Evolutionary conservation across 2,113 vertebrate genomes (phyloP), one percentile per base, ranked within the genome.

Genomic region (Pavo muticus): DNA sequence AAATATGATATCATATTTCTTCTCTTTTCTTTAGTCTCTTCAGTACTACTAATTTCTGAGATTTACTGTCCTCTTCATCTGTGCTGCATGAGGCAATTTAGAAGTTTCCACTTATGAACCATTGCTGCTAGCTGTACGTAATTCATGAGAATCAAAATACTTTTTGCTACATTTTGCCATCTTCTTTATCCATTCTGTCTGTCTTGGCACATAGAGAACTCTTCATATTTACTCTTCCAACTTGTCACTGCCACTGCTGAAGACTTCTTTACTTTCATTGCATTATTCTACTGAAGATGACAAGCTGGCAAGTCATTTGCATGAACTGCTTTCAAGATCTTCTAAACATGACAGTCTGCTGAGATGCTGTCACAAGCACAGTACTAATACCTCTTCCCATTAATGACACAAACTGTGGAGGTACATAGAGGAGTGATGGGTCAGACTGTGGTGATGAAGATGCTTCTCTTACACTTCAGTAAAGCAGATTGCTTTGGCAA

Each of bases 291-390:
- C 67, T 30, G 27, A 27, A 87, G 81, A 76, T 9, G 78, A 95
- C 91, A 97, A 88, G 45, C 47, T 87, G 68, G 80, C 68, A 76
- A 68, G 57, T 42, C 79, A 90, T 96, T 95, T 97, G 68, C 80
- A 74, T 95, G 93, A 95, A 83, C 45, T 79, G 29, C 84, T 95
- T 96, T 97, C 75, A 93, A 88, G 47, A 74, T 56, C 80, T 75
- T 93, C 81, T 85, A 95, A 97, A 97, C 87, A 96, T 94, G 97
- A 94, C 88, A 95, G 61, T 88, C 83, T 91, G 30, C 78, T 72
- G 63, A 96, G 72, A 52, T 88, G 54, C 92, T 96, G 90, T 97
- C 92, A 94, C 47, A 68, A 73, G 63, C 18, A 86, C n/a, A 78
- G 50, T 80, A 70, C 82, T 96, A 88, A 92, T 94, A 91, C 32